These are phyloP conservation scores for Furnarius figulus DNA, from an alignment of 2,113 vertebrate species.

Conservation along the genomic window DNA sequence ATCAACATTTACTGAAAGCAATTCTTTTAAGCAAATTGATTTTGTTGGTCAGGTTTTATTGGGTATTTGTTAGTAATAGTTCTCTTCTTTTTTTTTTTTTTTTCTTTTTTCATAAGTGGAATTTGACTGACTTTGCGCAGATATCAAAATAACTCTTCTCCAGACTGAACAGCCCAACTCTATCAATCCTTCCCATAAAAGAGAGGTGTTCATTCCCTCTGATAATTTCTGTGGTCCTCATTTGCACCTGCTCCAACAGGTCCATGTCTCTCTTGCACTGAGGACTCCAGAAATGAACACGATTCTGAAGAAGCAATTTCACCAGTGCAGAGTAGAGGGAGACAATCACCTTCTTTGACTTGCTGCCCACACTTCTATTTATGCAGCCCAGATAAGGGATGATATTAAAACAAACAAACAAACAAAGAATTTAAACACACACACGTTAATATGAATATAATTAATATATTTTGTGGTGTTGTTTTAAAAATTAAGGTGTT, in stretches of 20 bases:
- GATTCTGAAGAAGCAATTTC: background rate
- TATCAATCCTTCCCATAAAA: background rate
- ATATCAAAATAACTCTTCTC: background rate
- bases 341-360: background rate
- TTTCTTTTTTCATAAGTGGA: background rate
- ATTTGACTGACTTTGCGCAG: too few species aligned
- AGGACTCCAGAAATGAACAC: background rate
- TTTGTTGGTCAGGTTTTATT: background rate
- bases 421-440: background rate
- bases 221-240: background rate
- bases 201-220: background rate
- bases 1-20: background rate
- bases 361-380: background rate
- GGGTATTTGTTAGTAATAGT: background rate
- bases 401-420: background rate
- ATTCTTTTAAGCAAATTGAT: background rate
- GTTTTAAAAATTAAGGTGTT: background rate
- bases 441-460: background rate
- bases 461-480: background rate
- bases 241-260: background rate
- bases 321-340: fast-evolving
- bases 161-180: background rate
- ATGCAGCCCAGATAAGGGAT: background rate
- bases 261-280: background rate
- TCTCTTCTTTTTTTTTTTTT: background rate